Evolutionary conservation across 2,888 invertebrate species (phyloP).

Genomic region (Coenonympha arcania): DNA sequence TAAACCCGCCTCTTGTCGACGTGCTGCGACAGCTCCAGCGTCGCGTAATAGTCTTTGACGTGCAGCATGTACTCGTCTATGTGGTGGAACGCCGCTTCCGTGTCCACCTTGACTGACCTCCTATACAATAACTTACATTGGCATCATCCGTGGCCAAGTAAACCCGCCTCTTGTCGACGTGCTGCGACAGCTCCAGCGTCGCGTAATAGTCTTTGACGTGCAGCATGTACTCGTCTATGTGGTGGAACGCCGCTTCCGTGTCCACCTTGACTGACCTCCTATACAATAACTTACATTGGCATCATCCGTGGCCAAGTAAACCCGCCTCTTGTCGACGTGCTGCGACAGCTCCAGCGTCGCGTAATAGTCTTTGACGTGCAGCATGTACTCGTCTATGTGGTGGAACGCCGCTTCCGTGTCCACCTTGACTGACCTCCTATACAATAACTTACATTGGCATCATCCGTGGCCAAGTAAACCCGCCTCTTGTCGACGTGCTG

Average conservation of each 20-base stretch:
- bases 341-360: constrained; percentile 80
- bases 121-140: constrained; percentile 84
- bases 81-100: constrained; percentile 96
- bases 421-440: constrained; percentile 89
- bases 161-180: constrained; percentile 78
- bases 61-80: constrained; percentile 96
- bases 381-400: constrained; percentile 95
- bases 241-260: constrained; percentile 96
- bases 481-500: constrained; percentile 75
- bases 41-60: constrained; percentile 90
- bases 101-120: constrained; percentile 92
- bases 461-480: constrained; percentile 96
- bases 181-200: constrained; percentile 78
- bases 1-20: constrained; percentile 83
- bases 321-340: constrained; percentile 76
- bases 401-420: constrained; percentile 98
- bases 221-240: constrained; percentile 95
- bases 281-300: constrained; percentile 88
- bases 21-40: constrained; percentile 77
- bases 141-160: constrained; percentile 98
- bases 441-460: constrained; percentile 89
- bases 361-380: constrained; percentile 90
- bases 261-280: constrained; percentile 92
- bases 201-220: constrained; percentile 92
- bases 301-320: constrained; percentile 97